phyloP scores from a whole-genome alignment of 2,797 vertebrate species.

The Poeciliopsis turneri region DNA sequence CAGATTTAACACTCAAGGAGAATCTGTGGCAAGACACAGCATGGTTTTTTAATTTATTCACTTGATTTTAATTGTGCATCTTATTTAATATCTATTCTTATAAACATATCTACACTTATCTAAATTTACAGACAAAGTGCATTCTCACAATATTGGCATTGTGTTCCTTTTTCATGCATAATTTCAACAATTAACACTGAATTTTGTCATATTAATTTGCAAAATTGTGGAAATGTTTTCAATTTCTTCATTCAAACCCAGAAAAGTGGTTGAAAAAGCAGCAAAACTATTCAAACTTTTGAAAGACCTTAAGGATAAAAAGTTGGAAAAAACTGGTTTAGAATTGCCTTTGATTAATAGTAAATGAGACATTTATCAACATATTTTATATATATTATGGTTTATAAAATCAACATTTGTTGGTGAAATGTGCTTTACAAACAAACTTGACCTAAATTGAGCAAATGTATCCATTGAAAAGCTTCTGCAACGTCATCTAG shows the following conservation, averaged over 20 bases:
- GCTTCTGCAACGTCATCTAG: not conserved
- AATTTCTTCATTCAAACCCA: too few relatives aligned
- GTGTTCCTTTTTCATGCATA: not conserved
- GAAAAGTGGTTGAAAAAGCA: not conserved
- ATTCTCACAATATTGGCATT: not conserved
- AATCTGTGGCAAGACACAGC: not conserved
- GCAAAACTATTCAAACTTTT: not conserved
- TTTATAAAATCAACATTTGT: too few relatives aligned
- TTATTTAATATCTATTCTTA: too few relatives aligned
- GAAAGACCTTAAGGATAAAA: not conserved
- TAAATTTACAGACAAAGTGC: not conserved
- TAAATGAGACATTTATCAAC: too few relatives aligned
- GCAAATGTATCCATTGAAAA: not conserved
- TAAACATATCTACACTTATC: too few relatives aligned
- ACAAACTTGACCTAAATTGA: too few relatives aligned
- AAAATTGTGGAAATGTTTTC: not conserved
- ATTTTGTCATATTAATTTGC: not conserved
- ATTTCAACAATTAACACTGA: not conserved
- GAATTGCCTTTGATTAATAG: too few relatives aligned
- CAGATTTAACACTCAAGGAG: not conserved
- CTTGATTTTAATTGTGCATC: too few relatives aligned
- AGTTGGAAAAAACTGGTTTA: not conserved
- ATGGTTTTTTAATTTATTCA: not conserved
- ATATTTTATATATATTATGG: too few relatives aligned
- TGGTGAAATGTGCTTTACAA: too few relatives aligned